These are phyloP conservation scores for Fukomys damarensis DNA, from an alignment of 2,113 vertebrate species.

Conservation along the genomic window DNA sequence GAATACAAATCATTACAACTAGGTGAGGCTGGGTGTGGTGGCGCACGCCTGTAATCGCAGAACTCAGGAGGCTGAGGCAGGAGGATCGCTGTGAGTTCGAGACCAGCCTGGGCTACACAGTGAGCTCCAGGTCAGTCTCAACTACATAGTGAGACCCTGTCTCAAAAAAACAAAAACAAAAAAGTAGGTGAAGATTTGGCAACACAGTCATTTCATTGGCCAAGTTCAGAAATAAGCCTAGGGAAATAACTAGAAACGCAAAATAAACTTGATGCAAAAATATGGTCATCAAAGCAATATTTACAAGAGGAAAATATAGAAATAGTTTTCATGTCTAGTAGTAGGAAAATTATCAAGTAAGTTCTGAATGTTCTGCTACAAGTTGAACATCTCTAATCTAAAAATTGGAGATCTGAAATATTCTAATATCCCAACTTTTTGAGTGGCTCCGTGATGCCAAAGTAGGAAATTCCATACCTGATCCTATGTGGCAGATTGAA, in stretches of 20 bases:
- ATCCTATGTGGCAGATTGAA: not conserved
- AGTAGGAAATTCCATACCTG: not conserved
- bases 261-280: not conserved
- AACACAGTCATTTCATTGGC: not conserved
- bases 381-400: not conserved
- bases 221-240: constrained; percentile 9
- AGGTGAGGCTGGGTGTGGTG: too few relatives aligned
- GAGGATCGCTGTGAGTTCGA: too few relatives aligned
- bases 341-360: not conserved
- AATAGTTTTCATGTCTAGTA: not conserved
- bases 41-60: too few relatives aligned
- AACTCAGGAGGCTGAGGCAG: too few relatives aligned
- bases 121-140: too few relatives aligned
- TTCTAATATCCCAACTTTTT: not conserved
- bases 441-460: too few relatives aligned
- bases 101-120: too few relatives aligned
- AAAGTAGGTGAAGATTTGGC: not conserved
- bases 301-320: not conserved
- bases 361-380: not conserved
- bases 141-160: too few relatives aligned
- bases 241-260: not conserved
- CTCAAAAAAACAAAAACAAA: too few relatives aligned
- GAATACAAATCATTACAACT: not conserved
- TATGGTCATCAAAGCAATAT: not conserved
- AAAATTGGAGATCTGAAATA: not conserved